Evolutionary conservation across 1,140 invertebrate genomes (phyloP).

Genomic region (Trichomalopsis sarcophagae): DNA sequence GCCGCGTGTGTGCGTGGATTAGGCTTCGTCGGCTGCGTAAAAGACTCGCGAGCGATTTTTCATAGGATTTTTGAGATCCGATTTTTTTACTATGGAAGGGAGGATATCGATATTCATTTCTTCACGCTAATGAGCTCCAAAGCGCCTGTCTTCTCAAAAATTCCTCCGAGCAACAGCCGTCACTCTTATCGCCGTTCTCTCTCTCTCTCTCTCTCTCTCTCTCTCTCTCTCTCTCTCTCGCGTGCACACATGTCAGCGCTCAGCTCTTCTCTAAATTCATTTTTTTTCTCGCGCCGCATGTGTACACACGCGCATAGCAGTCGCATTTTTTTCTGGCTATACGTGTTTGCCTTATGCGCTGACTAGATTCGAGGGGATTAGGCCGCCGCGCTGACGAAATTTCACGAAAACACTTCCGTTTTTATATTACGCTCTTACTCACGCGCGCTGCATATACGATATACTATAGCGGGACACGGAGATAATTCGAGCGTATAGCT

Average conservation of each 20-base stretch:
- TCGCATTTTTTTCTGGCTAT: not conserved
- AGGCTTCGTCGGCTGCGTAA: no score
- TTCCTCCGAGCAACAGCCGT: no score
- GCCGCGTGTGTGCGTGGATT: no score
- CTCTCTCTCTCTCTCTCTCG: not conserved
- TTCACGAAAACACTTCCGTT: slow-evolving; percentile 40
- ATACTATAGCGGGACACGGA: not conserved
- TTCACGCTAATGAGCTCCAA: no score
- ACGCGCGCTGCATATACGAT: not conserved
- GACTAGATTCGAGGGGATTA: slow-evolving; percentile 29
- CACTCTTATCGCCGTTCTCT: not conserved
- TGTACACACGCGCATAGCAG: not conserved
- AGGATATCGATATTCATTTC: no score
- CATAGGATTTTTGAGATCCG: no score
- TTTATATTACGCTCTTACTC: not conserved
- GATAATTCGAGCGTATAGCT: not conserved
- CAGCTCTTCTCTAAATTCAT: not conserved
- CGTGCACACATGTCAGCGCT: not conserved
- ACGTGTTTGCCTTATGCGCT: not conserved
- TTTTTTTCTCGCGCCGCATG: no score
- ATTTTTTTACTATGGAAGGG: no score
- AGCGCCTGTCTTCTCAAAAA: no score
- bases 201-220: no score
- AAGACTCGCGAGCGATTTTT: no score
- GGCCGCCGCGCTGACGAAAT: slow-evolving; percentile 22